Base-by-base conservation (phyloP, 1,140 invertebrate genomes). In the Drosophila lini region DNA sequence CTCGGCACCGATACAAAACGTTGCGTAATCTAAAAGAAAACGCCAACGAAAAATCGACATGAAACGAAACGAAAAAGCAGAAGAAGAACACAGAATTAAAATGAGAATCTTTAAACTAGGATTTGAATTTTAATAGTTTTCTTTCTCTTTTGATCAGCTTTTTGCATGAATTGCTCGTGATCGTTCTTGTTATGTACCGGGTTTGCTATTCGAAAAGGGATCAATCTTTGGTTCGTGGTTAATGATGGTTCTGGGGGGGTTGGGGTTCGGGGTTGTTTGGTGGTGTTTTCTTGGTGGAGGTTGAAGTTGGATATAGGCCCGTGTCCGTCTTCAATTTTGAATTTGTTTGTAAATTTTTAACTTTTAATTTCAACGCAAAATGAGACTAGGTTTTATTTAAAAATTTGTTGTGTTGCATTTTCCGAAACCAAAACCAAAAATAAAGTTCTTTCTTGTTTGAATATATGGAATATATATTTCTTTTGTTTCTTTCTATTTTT, bases 1-100 rank as follows among this genome's bases (percentile, higher is more conserved):
- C 78, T 92, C 91, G 76, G 91, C 91, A 90, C 91, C 91, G 91
- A 92, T 92, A 92, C 91, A 92, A 92, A 92, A 92, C 78, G 91
- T 92, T 76, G 91, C 91, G 82, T 92, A 92, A 88, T 92, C 91
- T 92, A 91, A 90, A 91, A 86, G 81, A 85, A 74, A 84, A 76
- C 65, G 74, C 64, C 74, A 78, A 78, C 81, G 71, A 88, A 74
- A 79, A 92, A 55, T n/a, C 86, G 69, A 69, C 85, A 92, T 91
- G 90, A 85, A 91, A 91, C 83, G 86, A 91, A 91, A 91, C 76
- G 71, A 88, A 85, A 90, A 50, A n/a, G 47, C 15, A 86, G 79
- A 91, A 90, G 85, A 65, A 38, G 52, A 86, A 91, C 71, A 77
- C 57, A 78, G 75, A 86, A 86, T 91, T 91, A 89, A 62, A 84